A percentile compares a stretch with the other conserved stretches of the same genome.
These are phyloP conservation scores for Myiagra hebetior DNA, from an alignment of 2,113 vertebrate species.

Conservation along the genomic window DNA sequence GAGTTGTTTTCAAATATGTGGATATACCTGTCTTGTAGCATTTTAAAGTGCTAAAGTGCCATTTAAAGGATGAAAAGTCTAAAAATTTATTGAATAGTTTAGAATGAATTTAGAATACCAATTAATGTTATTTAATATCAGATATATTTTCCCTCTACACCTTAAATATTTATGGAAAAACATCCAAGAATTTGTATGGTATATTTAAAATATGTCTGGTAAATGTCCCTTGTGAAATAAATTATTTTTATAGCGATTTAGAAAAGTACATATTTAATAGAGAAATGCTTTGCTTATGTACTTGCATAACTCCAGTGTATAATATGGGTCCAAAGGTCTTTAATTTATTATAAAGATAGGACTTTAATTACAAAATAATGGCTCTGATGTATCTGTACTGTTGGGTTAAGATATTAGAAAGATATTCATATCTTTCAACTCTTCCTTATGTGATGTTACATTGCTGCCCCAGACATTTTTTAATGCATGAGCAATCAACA, in stretches of 20 bases:
- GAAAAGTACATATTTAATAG: conserved; percentile 31
- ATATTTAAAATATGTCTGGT: not conserved
- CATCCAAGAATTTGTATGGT: not conserved
- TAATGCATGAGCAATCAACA: conserved; percentile 68
- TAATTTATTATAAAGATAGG: conserved; percentile 47
- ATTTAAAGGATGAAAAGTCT: not conserved
- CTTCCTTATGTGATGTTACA: conserved; percentile 26
- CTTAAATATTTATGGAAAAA: not conserved
- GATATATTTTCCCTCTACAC: not conserved
- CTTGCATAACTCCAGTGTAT: not conserved
- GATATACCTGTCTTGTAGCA: not conserved
- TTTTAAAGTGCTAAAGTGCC: not conserved
- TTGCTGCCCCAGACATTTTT: conserved; percentile 65
- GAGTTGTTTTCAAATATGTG: not conserved
- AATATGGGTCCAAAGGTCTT: conserved; percentile 7
- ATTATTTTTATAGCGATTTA: conserved; percentile 24
- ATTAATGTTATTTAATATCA: not conserved
- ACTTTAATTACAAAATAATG: conserved; percentile 48
- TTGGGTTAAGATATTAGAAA: conserved; percentile 38
- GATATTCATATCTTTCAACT: conserved; percentile 58
- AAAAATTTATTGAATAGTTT: not conserved
- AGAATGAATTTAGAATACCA: not conserved
- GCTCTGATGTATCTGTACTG: not conserved
- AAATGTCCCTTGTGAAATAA: not conserved
- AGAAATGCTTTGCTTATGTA: conserved; percentile 11